Evolutionary conservation across 2,797 vertebrate species (phyloP).

Genomic region (Hemitrygon akajei): DNA sequence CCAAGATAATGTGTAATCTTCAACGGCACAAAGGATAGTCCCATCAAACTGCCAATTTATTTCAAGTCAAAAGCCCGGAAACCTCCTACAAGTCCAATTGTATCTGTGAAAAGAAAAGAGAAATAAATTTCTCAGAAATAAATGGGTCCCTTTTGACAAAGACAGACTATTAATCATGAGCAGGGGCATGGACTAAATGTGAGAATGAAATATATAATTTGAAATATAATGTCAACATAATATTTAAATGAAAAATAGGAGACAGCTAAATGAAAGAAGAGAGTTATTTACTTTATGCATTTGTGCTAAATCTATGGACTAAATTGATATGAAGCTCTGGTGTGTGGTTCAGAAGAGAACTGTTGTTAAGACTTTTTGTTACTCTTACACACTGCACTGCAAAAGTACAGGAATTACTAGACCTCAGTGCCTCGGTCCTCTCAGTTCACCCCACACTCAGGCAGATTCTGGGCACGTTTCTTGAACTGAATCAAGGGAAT

Average conservation of each 20-base stretch:
- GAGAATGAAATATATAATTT: not conserved
- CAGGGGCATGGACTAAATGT: not conserved
- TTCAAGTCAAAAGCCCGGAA: not conserved
- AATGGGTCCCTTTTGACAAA: not conserved
- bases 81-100: not conserved
- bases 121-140: not conserved
- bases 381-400: too few species aligned
- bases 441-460: too few species aligned
- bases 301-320: not conserved
- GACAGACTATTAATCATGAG: not conserved
- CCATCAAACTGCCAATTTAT: not conserved
- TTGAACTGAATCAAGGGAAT: too few species aligned
- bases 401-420: too few species aligned
- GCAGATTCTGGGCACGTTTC: too few species aligned
- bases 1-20: conserved; percentile 18
- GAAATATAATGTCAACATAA: not conserved
- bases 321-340: not conserved
- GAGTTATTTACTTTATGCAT: not conserved
- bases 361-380: not conserved
- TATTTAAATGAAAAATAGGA: not conserved
- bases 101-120: not conserved
- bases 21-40: not conserved
- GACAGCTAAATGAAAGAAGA: not conserved
- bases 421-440: too few species aligned
- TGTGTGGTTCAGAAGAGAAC: not conserved